Percentiles rank a stretch among this genome's conserved stretches.
These are phyloP conservation scores for Eleginops maclovinus DNA, from an alignment of 2,113 vertebrate genomes.

Conservation along the genomic window DNA sequence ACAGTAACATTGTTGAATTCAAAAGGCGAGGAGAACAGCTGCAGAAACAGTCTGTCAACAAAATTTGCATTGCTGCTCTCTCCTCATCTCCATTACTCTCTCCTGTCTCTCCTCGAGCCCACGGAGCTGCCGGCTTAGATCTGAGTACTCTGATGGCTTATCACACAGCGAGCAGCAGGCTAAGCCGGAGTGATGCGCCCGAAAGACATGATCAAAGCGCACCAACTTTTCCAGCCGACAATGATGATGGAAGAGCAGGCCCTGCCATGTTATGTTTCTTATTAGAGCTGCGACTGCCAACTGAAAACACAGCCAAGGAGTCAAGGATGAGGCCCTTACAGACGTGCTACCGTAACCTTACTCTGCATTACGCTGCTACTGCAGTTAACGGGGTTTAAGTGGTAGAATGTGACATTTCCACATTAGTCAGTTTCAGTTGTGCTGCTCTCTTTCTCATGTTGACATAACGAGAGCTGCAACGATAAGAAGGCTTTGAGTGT, in stretches of 20 bases:
- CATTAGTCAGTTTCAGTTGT: conserved; percentile 44
- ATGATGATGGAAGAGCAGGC: conserved; percentile 74
- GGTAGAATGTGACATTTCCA: conserved; percentile 33
- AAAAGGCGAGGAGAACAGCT: conserved; percentile 67
- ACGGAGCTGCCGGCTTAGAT: conserved; percentile 75
- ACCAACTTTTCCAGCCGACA: conserved; percentile 72
- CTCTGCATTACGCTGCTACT: conserved; percentile 31
- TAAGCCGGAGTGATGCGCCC: conserved; percentile 78
- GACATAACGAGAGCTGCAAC: not conserved
- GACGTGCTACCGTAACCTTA: conserved; percentile 44
- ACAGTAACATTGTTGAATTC: conserved; percentile 69
- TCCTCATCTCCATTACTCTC: conserved; percentile 62
- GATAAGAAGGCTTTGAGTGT: too few species aligned
- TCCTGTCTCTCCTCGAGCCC: conserved; percentile 69
- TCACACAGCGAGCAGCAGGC: conserved; percentile 77
- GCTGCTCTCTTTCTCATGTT: conserved; percentile 13
- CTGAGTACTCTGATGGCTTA: conserved; percentile 78
- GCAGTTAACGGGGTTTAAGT: conserved; percentile 42
- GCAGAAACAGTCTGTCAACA: conserved; percentile 81
- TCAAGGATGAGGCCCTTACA: conserved; percentile 61
- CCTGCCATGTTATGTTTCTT: conserved; percentile 77
- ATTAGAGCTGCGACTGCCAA: conserved; percentile 74
- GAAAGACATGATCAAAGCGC: conserved; percentile 82
- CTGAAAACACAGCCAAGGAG: conserved; percentile 64
- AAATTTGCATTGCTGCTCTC: conserved; percentile 78